Evolutionary conservation across 2,113 vertebrate species (phyloP), one percentile per base, ranked within the genome.

Genomic region (Falcunculus frontatus): DNA sequence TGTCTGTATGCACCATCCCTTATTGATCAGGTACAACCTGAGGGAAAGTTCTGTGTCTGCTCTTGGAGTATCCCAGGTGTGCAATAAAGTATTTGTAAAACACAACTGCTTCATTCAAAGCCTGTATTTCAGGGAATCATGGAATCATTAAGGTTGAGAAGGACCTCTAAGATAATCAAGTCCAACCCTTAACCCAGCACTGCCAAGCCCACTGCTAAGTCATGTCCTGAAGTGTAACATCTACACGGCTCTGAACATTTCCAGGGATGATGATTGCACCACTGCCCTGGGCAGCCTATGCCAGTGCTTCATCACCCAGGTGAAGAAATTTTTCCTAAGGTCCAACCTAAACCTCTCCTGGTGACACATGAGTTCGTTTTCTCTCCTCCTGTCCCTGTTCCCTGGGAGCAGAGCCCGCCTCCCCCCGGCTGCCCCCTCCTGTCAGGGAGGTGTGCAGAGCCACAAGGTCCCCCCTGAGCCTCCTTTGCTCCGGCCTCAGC

Each of bases 331-430:
- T 39, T 52, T 16, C 13, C 10, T 10, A 37, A 25, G 4, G 20
- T 23, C 23, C 19, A 44, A 2, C 7, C 7, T n/a, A 74, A 59
- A 59, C 13, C 8, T 59, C 44, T 20, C 10, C 19, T 16, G 29
- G 7, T 37, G 37, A 32, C 19, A 13, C 12, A 16, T 44, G 18
- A 50, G 13, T 4, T 18, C 1, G 1, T 59, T 65, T 1, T 7
- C 22, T 73, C 68, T 59, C 5, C 1, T 74, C 4, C 15, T 44
- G 13, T 50, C 18, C 13, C 33, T 37, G 37, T 44, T 33, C 44
- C 27, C 32, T 22, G 27, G 7, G 3, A 64, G 21, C 16, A 49
- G 1, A 57, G 6, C 32, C n/a, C 0, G 0, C 14, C 5, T 12
- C 6, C 11, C 18, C 20, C 53, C 0, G 1, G 8, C 35, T 67